Base-by-base conservation (phyloP, 1,140 invertebrate species). In the Marisa cornuarietis region DNA sequence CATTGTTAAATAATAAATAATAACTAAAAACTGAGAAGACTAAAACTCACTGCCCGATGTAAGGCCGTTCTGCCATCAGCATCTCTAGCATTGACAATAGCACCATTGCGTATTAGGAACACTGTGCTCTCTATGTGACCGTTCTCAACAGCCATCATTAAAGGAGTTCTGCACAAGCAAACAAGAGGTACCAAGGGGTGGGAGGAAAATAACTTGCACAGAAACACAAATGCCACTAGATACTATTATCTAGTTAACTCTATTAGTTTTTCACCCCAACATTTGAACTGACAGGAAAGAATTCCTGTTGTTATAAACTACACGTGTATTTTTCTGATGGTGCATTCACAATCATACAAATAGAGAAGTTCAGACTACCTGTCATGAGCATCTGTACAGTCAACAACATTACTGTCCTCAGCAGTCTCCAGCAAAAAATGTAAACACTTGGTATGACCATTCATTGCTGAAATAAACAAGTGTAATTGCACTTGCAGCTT, bases 1-100 rank as follows among this genome's bases (percentile, higher is more conserved):
- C 20, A 9, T 22, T 20, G 54, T 20, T 22, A 24, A 52, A 76
- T 22, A 52, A 31, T 61, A 22, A 79, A 52, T 14, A 73, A 42
- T 42, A 42, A 42, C 24, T 42, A 22, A 52, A 58, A 74, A 54
- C 51, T 8, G 49, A 31, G 77, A 71, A 81, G 71, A 58, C 92
- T 91, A 80, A 90, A 86, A 54, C 91, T 90, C 58, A 93, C 93
- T 65, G 93, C 93, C 76, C 93, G 88, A 87, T 94, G 93, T 65
- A 94, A 86, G 90, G 93, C 92, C 14, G 94, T 93, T 82, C 93
- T 92, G 69, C 92, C 91, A 79, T 94, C 92, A 14, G 91, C 89
- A 85, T 95, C 94, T 0, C 95, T 93, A 83, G 95, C 95, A 90
- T 98, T 96, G 0, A 97, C 95, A 87, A 96, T 94, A 11, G 96